Percentiles rank a stretch among this genome's conserved stretches.
These are phyloP conservation scores for Lepilemur septentrionalis DNA, from an alignment of 2,797 vertebrate genomes.

Conservation along the genomic window DNA sequence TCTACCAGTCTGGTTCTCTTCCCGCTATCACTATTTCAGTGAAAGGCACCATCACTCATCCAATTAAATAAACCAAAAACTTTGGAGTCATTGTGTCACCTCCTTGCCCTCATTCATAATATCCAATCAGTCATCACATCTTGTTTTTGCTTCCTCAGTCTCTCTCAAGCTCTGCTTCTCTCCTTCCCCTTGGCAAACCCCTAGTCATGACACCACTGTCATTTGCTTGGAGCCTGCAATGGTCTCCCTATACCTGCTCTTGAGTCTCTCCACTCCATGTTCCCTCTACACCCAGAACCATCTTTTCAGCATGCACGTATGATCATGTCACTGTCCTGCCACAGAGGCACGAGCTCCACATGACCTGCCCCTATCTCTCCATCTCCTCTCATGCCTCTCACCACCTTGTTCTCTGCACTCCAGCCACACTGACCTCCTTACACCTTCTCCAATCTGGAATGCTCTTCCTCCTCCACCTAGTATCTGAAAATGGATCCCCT, in stretches of 20 bases:
- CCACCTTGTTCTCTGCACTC: not conserved
- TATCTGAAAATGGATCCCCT: not conserved
- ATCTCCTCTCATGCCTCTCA: not conserved
- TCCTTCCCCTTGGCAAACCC: accelerated
- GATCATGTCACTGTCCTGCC: not conserved
- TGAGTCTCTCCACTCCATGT: not conserved
- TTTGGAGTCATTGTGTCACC: not conserved
- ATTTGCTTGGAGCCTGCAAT: not conserved
- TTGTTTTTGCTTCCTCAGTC: not conserved
- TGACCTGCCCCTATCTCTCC: not conserved
- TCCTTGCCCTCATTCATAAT: not conserved
- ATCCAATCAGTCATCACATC: not conserved
- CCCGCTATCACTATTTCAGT: not conserved
- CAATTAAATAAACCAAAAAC: not conserved
- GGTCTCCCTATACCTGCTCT: not conserved
- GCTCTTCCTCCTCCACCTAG: not conserved
- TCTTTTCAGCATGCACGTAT: not conserved
- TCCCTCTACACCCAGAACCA: not conserved
- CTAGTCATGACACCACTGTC: too few relatives aligned
- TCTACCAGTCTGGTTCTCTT: not conserved
- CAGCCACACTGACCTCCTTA: not conserved
- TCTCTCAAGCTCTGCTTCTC: not conserved
- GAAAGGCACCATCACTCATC: not conserved
- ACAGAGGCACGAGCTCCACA: not conserved
- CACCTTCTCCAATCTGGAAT: not conserved